Evolutionary conservation across 2,113 vertebrate species (phyloP), one percentile per base, ranked within the genome.

Genomic region (Irena cyanogastra): DNA sequence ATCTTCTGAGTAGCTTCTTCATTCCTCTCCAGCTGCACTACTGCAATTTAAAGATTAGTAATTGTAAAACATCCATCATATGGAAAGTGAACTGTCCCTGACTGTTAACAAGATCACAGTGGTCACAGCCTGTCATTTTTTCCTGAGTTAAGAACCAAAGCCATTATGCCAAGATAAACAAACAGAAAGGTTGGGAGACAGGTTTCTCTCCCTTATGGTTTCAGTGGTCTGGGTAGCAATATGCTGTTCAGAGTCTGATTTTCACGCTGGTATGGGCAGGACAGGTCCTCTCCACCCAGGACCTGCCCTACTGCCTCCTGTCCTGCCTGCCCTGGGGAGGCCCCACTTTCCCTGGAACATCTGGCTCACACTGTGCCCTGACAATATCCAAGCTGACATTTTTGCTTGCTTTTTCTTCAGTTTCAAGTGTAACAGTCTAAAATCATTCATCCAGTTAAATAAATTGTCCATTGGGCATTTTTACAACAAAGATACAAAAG

Each of bases 1-100:
- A 95, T 98, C 97, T 97, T 95, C 83, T 6, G 22, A 95, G 90
- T 53, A 93, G 65, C 54, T 93, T 95, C 76, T 57, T 93, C 66
- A 71, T 95, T 71, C 56, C 70, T 71, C 7, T 93, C 60, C 89
- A 97, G 68, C 84, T 91, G 85, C 89, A 92, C 50, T 89, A 68
- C 59, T 72, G 71, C 69, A 96, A 70, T 97, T 85, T 97, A 76
- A 97, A 95, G 95, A 95, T 96, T 95, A 87, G 93, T 93, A 96
- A 97, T 95, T 96, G 94, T 93, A 94, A 72, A 96, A 93, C 96
- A 97, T 97, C 87, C 84, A 94, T 97, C 97, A 97, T 74, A 71
- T 39, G 20, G 79, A 88, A 94, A 97, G 53, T 64, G 88, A 94
- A 74, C 74, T 95, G 76, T 97, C 94, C 64, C 83, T 88, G 92